Conservation (phyloP, 2,113 vertebrate species). For the Pagrus major region DNA sequence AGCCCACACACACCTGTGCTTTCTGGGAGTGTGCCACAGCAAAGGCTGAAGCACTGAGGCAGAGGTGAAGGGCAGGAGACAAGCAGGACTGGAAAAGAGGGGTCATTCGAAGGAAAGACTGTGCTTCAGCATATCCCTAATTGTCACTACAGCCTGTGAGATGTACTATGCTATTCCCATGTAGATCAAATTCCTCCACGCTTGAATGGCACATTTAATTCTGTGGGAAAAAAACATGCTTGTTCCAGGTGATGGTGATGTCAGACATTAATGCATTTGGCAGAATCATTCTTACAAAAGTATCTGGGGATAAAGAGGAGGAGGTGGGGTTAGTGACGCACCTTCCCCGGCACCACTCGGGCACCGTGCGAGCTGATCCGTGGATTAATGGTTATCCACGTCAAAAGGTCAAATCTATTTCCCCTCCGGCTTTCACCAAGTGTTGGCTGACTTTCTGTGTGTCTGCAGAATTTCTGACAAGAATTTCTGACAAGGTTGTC, state of each 20-base stretch:
- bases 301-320: not conserved
- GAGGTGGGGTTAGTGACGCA: not conserved
- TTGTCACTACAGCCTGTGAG: not conserved
- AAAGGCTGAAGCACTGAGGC: slow-evolving; percentile 36
- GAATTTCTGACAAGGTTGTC: slow-evolving; percentile 54
- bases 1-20: slow-evolving; percentile 74
- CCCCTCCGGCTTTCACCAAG: slow-evolving; percentile 12
- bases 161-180: not conserved
- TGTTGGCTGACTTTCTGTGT: slow-evolving; percentile 36
- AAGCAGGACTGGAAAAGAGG: not conserved
- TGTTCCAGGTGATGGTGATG: not conserved
- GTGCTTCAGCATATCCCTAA: not conserved
- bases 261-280: not conserved
- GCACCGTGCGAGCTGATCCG: slow-evolving; percentile 12
- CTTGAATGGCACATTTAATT: not conserved
- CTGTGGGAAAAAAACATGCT: not conserved
- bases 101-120: not conserved
- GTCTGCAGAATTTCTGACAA: slow-evolving; percentile 63
- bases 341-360: slow-evolving; percentile 4
- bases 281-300: not conserved
- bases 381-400: slow-evolving; percentile 38
- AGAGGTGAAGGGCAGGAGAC: slow-evolving; percentile 49
- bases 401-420: slow-evolving; percentile 57
- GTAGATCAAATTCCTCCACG: not conserved
- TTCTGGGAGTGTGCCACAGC: slow-evolving; percentile 69